These are phyloP conservation scores for Leptatherina wallacei DNA, from an alignment of 2,797 vertebrate genomes.

Conservation along the genomic window DNA sequence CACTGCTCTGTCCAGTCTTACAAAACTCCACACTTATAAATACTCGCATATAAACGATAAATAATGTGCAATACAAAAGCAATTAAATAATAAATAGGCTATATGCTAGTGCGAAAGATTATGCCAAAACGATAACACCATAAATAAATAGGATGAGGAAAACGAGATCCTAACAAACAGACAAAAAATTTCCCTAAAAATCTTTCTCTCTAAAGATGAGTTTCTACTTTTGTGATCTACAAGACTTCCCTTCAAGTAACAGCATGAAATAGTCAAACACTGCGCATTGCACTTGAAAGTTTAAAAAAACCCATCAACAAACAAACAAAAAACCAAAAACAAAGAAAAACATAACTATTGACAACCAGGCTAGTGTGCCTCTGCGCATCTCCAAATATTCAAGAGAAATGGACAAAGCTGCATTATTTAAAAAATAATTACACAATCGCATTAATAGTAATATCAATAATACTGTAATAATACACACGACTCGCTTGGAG, in stretches of 20 bases:
- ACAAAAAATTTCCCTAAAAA: constrained; percentile 71
- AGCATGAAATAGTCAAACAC: constrained; percentile 80
- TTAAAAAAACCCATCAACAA: constrained; percentile 1
- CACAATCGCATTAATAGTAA: constrained; percentile 88
- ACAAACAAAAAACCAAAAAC: constrained; percentile 14
- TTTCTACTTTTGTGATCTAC: constrained; percentile 87
- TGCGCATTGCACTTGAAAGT: constrained; percentile 86
- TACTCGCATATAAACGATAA: constrained; percentile 96
- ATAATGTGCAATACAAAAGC: constrained; percentile 96
- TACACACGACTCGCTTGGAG: constrained; percentile 84
- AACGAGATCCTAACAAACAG: constrained; percentile 73
- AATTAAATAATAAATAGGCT: constrained; percentile 98
- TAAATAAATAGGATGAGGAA: constrained; percentile 90
- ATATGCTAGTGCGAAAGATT: constrained; percentile 85
- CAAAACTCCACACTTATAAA: constrained; percentile 94
- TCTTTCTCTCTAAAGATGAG: constrained; percentile 80
- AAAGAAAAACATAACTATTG: constrained; percentile 60
- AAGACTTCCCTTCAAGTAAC: constrained; percentile 98
- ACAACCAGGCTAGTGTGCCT: constrained; percentile 74
- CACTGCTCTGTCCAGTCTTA: constrained; percentile 88
- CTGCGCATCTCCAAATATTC: constrained; percentile 75
- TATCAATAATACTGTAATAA: constrained; percentile 88
- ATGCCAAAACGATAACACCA: constrained; percentile 79
- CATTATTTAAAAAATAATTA: constrained; percentile 86
- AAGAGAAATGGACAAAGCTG: constrained; percentile 85